Conservation (phyloP, 1,140 invertebrate species). For the Dufourea novaeangliae region DNA sequence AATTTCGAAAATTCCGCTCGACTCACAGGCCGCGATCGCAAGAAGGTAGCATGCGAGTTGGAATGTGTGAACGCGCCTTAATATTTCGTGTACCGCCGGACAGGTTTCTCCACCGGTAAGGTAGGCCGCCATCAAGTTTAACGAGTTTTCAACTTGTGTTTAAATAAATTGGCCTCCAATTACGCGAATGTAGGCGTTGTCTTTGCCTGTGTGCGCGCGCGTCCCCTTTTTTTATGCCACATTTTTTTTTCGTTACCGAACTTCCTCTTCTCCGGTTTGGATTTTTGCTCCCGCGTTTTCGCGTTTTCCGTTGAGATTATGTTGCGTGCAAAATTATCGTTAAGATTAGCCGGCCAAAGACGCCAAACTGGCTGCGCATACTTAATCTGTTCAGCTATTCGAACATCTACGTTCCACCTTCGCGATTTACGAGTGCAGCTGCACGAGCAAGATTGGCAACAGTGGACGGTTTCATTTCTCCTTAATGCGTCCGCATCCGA, state of each 20-base stretch:
- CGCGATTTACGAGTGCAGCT: conserved; percentile 57
- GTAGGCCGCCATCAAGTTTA: conserved; percentile 71
- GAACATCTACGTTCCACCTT: conserved; percentile 14
- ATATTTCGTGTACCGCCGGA: conserved; percentile 25
- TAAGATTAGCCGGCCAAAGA: conserved; percentile 54
- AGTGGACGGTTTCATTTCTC: neutral
- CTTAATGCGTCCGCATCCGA: neutral
- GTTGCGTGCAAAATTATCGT: conserved; percentile 49
- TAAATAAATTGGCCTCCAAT: conserved; percentile 73
- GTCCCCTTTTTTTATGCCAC: neutral
- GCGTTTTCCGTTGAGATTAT: conserved; percentile 6
- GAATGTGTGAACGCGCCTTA: conserved; percentile 43
- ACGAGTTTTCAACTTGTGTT: conserved; percentile 69
- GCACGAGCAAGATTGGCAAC: conserved; percentile 22
- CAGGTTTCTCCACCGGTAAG: conserved; percentile 74
- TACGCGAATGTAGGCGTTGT: conserved; percentile 58
- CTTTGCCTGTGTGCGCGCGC: conserved; percentile 12
- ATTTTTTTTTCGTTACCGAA: neutral
- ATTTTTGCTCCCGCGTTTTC: conserved; percentile 1
- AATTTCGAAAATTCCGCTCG: conserved; percentile 35
- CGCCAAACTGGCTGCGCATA: conserved; percentile 16
- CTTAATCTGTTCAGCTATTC: conserved; percentile 31
- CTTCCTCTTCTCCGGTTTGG: neutral
- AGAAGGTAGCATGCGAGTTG: neutral
- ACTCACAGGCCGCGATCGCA: neutral